These are phyloP conservation scores for Epinephelus cyanopodus DNA, from an alignment of 2,113 vertebrate genomes.

Conservation along the genomic window DNA sequence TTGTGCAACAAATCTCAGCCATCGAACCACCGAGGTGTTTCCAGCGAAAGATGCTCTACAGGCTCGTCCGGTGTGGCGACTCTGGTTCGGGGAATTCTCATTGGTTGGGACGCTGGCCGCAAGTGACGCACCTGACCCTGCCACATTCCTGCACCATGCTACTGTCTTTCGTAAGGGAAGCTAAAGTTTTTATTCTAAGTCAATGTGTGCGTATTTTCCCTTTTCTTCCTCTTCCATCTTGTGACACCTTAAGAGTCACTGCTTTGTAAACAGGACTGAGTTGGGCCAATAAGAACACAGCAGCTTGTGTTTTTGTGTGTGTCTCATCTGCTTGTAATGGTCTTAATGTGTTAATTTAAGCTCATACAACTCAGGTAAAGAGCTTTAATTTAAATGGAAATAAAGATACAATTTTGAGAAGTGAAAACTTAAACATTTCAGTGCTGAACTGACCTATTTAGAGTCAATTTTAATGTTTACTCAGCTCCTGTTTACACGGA, in stretches of 20 bases:
- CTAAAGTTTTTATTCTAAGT: constrained; percentile 21
- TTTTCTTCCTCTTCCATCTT: constrained; percentile 4
- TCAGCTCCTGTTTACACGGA: constrained; percentile 40
- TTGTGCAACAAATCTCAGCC: constrained; percentile 84
- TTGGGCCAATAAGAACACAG: neutral
- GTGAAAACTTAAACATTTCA: neutral
- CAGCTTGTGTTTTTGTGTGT: neutral
- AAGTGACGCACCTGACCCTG: constrained; percentile 50
- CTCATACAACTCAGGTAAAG: neutral
- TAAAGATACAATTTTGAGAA: neutral
- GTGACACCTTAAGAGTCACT: neutral
- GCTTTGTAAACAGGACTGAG: constrained; percentile 15
- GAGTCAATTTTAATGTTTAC: constrained; percentile 48
- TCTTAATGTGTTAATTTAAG: neutral
- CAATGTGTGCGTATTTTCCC: neutral
- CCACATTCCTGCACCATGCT: constrained; percentile 61
- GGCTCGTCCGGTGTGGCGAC: constrained; percentile 80
- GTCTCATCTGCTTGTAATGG: neutral
- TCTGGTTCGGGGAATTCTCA: constrained; percentile 39
- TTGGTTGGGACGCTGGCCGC: constrained; percentile 59
- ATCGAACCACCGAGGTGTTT: constrained; percentile 45
- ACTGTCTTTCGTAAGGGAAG: constrained; percentile 48
- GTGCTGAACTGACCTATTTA: constrained; percentile 33
- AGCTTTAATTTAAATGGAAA: neutral
- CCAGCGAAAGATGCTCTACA: constrained; percentile 77